A percentile compares a stretch with the other conserved stretches of the same genome.
Conservation (phyloP, 2,113 vertebrate species). For the Potamarius usumacintae region DNA sequence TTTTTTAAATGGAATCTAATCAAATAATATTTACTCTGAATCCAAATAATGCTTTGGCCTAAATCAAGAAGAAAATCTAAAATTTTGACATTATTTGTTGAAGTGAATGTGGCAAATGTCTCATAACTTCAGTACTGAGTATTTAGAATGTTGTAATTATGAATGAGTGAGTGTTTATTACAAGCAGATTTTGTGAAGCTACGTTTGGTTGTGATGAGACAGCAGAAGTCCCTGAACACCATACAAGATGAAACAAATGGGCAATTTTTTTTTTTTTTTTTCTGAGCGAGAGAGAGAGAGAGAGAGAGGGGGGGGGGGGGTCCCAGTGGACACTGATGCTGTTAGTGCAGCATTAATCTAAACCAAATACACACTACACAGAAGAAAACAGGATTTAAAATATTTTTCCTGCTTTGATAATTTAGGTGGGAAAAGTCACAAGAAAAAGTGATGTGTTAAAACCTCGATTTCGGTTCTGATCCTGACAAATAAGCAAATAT, state of each 20-base stretch:
- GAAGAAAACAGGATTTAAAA: not conserved
- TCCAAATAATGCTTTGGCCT: too few species aligned
- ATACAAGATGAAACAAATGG: conserved; percentile 38
- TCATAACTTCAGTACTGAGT: not conserved
- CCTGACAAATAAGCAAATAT: not conserved
- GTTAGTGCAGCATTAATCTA: conserved; percentile 8
- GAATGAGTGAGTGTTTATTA: not conserved
- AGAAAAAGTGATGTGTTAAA: not conserved
- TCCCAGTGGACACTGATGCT: conserved; percentile 33
- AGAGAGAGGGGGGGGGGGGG: too few species aligned
- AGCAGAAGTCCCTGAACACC: conserved; percentile 15
- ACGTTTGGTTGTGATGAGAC: conserved; percentile 9
- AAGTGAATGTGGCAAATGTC: not conserved
- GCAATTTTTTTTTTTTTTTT: not conserved
- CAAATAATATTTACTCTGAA: too few species aligned
- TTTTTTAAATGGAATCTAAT: too few species aligned
- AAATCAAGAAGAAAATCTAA: too few species aligned
- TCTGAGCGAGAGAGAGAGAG: conserved; percentile 7
- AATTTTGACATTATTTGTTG: not conserved
- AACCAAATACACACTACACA: conserved; percentile 14
- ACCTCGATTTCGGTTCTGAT: not conserved
- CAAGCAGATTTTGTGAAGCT: not conserved
- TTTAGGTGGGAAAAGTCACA: not conserved
- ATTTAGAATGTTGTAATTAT: not conserved
- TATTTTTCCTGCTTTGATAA: not conserved